Evolutionary conservation across 2,797 vertebrate genomes (phyloP).

Genomic region (Rousettus madagascariensis): DNA sequence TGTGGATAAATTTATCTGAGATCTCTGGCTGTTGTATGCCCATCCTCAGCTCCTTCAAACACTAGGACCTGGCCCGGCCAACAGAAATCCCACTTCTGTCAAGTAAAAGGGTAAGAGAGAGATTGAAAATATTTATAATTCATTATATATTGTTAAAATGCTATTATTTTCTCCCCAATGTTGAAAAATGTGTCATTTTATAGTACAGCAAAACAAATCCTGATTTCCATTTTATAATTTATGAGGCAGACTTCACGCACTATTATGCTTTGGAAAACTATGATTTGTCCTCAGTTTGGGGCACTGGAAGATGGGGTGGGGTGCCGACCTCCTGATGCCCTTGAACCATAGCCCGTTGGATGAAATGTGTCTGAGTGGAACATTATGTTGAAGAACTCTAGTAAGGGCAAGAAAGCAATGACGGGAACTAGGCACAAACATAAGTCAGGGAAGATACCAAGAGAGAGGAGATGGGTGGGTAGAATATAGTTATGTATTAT

Average conservation of each 20-base stretch:
- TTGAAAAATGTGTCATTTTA: slow-evolving; percentile 17
- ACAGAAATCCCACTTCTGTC: not conserved
- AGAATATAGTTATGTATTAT: too few species aligned
- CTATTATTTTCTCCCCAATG: not conserved
- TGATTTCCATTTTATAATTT: not conserved
- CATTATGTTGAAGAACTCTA: not conserved
- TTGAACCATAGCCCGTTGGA: not conserved
- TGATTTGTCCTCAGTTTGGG: not conserved
- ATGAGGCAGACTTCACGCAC: not conserved
- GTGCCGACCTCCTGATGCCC: not conserved
- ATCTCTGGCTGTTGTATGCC: not conserved
- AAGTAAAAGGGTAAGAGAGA: not conserved
- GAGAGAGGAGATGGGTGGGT: not conserved
- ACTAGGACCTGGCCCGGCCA: not conserved
- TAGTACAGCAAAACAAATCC: not conserved
- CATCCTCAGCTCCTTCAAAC: not conserved
- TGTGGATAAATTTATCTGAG: not conserved
- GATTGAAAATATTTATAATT: not conserved
- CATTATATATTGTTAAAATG: not conserved
- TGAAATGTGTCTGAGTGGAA: not conserved
- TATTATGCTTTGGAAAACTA: not conserved
- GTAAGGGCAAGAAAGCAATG: not conserved
- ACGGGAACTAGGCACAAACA: not conserved
- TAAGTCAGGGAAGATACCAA: not conserved
- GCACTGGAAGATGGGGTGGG: not conserved